Evolutionary conservation across 1,140 invertebrate species (phyloP).

Genomic region (Mizuhopecten yessoensis): DNA sequence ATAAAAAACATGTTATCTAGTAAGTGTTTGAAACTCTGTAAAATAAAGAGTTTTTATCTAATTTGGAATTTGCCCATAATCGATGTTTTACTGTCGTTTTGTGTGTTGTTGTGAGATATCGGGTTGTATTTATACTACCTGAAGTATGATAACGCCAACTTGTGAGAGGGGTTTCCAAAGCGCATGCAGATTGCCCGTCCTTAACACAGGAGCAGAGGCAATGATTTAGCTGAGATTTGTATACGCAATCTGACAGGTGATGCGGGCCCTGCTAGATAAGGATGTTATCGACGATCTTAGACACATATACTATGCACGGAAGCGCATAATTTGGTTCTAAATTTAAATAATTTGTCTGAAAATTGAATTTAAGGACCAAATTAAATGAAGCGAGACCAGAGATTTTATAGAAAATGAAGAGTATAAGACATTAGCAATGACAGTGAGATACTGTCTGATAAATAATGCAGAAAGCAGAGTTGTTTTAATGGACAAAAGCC

Average conservation of each 20-base stretch:
- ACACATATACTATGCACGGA: neutral
- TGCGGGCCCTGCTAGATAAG: neutral
- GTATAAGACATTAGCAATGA: neutral
- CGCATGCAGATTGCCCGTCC: neutral
- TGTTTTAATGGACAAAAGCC: conserved; percentile 30
- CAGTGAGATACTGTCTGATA: neutral
- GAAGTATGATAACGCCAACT: neutral
- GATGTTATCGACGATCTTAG: conserved; percentile 7
- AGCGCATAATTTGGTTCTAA: conserved; percentile 20
- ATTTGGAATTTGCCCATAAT: conserved; percentile 28
- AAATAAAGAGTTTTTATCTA: conserved; percentile 13
- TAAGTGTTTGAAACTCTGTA: conserved; percentile 3
- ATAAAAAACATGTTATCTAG: neutral
- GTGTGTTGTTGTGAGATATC: neutral
- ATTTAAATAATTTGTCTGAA: conserved; percentile 22
- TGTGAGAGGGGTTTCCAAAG: neutral
- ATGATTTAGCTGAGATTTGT: neutral
- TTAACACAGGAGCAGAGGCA: neutral
- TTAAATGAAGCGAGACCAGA: conserved; percentile 18
- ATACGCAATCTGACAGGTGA: conserved; percentile 12
- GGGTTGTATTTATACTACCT: neutral
- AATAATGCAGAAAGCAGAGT: neutral
- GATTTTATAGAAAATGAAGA: neutral
- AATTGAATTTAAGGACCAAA: conserved; percentile 28
- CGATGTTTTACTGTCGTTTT: conserved; percentile 1